Base-by-base conservation (phyloP, 2,888 invertebrate species). In the Azorinus chamasolen region DNA sequence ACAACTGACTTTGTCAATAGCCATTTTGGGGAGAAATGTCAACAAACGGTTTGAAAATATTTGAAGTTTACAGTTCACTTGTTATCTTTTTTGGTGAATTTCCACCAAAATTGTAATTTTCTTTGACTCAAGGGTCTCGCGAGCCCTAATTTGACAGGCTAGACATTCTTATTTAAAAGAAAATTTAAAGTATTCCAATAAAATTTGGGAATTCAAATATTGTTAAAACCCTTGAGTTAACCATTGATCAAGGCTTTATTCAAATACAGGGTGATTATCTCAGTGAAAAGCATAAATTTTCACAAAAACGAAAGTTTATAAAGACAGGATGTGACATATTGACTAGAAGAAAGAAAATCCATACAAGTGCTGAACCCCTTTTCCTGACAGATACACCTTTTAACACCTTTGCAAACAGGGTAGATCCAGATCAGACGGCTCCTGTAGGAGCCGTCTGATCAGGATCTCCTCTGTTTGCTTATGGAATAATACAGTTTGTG, bases 301-400 rank as follows among this genome's bases (percentile, higher is more conserved):
- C 70, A 70, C 74, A 76, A 80, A 80, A 76, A 62, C 20, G 70
- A 74, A 77, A 77, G 74, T 73, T 80, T 80, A 68, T 57, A 80
- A 77, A 66, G 73, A 46, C 80, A 80, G 80, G 80, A 80, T 73
- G 70, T 80, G 63, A 51, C 73, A 72, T 80, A 80, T 80, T 80
- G 72, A 80, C 79, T 69, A 62, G 65, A 61, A 69, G 54, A 46
- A 68, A 63, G 69, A 73, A 77, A 69, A 37, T 27, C 39, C 24
- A 18, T 50, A 46, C 46, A 70, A 70, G 62, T 57, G 63, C 37
- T 55, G 6, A 14, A 55, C 3, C 37, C n/a, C 10, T 32, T 32
- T 32, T 6, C 32, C 32, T 32, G 32, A 6, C n/a, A n/a, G n/a
- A n/a, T n/a, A n/a, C n/a, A n/a, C n/a, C n/a, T n/a, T n/a, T n/a